phyloP scores from a whole-genome alignment of 2,888 invertebrate species.

The Tipula unca region DNA sequence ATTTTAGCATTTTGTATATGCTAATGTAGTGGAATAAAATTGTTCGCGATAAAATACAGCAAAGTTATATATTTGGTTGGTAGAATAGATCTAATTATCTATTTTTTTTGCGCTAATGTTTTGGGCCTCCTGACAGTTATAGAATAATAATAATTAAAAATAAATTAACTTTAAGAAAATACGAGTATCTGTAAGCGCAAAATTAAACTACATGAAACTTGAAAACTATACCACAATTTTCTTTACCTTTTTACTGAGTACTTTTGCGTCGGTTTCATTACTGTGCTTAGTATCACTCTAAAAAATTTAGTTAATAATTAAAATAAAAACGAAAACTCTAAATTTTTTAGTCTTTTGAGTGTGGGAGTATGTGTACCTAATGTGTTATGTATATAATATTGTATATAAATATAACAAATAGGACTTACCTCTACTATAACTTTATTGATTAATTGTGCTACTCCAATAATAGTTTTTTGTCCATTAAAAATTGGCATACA shows the following conservation, averaged over 20 bases:
- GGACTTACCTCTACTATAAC: conserved; percentile 36
- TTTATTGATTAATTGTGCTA: conserved; percentile 89
- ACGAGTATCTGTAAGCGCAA: neutral
- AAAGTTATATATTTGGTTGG: neutral
- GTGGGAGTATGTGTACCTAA: neutral
- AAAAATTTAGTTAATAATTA: neutral
- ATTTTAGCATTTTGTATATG: neutral
- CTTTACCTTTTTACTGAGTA: neutral
- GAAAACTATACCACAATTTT: no score
- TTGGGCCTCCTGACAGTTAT: neutral
- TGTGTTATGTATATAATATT: neutral
- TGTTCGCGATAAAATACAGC: neutral
- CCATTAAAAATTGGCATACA: conserved; percentile 92
- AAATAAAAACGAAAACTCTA: no score
- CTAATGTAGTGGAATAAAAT: neutral
- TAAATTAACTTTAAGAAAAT: neutral
- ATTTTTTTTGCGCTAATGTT: neutral
- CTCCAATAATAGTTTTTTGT: conserved; percentile 79
- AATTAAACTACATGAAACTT: neutral
- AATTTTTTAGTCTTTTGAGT: no score
- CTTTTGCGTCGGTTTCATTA: neutral
- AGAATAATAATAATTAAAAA: neutral
- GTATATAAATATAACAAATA: neutral
- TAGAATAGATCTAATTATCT: no score
- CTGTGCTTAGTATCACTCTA: neutral